Conservation (phyloP, 2,113 vertebrate species). For the Oryzias melastigma region DNA sequence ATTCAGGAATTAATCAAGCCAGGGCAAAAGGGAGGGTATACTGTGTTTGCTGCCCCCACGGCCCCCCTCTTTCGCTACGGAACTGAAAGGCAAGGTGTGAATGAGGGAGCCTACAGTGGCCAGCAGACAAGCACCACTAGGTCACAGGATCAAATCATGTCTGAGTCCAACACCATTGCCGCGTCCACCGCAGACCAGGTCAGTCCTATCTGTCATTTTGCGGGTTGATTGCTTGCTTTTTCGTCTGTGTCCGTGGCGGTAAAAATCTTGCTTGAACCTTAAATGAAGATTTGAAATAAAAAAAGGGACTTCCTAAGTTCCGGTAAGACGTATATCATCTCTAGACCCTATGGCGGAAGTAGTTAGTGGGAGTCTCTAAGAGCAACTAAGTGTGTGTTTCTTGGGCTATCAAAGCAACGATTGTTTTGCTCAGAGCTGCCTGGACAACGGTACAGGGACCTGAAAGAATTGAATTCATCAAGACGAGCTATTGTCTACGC, state of each 20-base stretch:
- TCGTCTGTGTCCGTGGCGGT: slow-evolving; percentile 7
- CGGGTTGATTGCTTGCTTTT: slow-evolving; percentile 6
- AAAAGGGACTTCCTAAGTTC: slow-evolving; percentile 43
- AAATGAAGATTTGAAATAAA: slow-evolving; percentile 1
- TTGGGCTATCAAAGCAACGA: slow-evolving; percentile 80
- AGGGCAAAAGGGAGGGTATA: slow-evolving; percentile 78
- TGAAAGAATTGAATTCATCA: slow-evolving; percentile 88
- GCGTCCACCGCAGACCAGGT: slow-evolving; percentile 78
- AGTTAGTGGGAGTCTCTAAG: slow-evolving; percentile 65
- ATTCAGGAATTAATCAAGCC: slow-evolving; percentile 85
- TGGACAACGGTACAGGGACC: slow-evolving; percentile 82
- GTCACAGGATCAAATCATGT: slow-evolving; percentile 78
- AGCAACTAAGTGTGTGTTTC: slow-evolving; percentile 69
- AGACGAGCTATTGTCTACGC: slow-evolving; percentile 81
- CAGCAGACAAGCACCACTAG: slow-evolving; percentile 73
- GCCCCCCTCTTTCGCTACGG: slow-evolving; percentile 63
- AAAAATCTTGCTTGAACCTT: slow-evolving; percentile 18
- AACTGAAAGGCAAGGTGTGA: slow-evolving; percentile 80
- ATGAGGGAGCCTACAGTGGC: slow-evolving; percentile 77
- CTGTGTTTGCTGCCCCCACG: slow-evolving; percentile 42
- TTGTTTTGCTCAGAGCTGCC: slow-evolving; percentile 81
- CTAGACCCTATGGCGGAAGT: slow-evolving; percentile 69
- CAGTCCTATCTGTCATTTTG: slow-evolving; percentile 60
- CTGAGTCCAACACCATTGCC: slow-evolving; percentile 72
- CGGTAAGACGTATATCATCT: slow-evolving; percentile 63